Base-by-base conservation (phyloP, 1,140 invertebrate genomes). In the Panulirus ornatus region DNA sequence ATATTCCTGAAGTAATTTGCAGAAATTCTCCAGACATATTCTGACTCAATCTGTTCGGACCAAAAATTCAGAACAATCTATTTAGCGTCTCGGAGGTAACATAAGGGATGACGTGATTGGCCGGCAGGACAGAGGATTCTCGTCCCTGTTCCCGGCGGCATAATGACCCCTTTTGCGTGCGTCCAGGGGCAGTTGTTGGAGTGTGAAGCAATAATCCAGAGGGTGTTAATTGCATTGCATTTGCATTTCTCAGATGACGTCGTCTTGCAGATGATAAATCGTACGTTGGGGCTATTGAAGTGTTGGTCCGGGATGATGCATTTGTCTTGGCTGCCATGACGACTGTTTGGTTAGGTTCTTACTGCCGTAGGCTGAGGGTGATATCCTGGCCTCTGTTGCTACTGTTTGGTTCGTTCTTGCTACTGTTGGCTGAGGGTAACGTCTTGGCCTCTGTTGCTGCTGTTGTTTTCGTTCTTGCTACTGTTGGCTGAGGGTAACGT, bases 51-150 rank as follows among this genome's bases (percentile, higher is more conserved):
- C 82, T 40, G 16, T 27, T 66, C 63, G 38, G 11, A 51, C 27
- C 36, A 58, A 54, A 86, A 86, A 86, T 51, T 27, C 42, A 40
- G n/a, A 82, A 78, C 75, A 79, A 87, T 81, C 54, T 81, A 81
- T 79, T 81, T 79, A 88, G 86, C 58, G 86, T 88, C 86, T 88
- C 86, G 8, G 86, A 88, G 86, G 86, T 79, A 81, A 88, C 86
- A 88, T 88, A 88, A 88, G 75, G 76, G 78, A 22, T 16, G 63
- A 30, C 11, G 54, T 82, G 86, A 88, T 88, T 88, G 86, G 75
- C 76, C 30, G 2, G 9, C 5, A 27, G 38, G 54, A 14, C 75
- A 78, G 19, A 47, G 47, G 54, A 87, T 63, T 58, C 40, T 34
- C 14, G 38, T 34, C 71, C 75, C 36, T 85, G 30, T 85, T 71